Evolutionary conservation across 2,888 invertebrate genomes (phyloP).

Genomic region (Pseudococcus longispinus): DNA sequence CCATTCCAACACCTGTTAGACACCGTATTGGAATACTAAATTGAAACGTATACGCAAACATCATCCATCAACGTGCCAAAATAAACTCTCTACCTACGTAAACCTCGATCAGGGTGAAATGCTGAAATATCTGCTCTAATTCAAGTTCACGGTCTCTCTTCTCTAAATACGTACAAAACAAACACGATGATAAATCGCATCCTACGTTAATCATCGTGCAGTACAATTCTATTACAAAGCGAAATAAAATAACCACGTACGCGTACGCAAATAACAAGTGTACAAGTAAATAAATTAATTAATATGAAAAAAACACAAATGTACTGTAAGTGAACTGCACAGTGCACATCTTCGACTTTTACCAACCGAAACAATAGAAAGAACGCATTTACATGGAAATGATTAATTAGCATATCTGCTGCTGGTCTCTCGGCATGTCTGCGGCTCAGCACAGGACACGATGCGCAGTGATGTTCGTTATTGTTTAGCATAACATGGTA

Average conservation of each 20-base stretch:
- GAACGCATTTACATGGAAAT: conserved; percentile 24
- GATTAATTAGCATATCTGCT: conserved; percentile 14
- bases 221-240: background rate
- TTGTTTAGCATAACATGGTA: conserved; percentile 1
- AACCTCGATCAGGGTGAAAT: background rate
- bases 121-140: background rate
- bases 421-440: background rate
- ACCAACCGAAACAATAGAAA: background rate
- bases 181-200: conserved; percentile 1
- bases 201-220: conserved; percentile 4
- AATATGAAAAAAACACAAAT: background rate
- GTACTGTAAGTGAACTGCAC: background rate
- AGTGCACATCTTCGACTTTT: background rate
- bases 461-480: background rate
- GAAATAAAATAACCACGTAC: background rate
- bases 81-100: background rate
- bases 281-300: background rate
- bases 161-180: background rate
- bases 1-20: too few relatives aligned
- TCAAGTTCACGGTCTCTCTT: conserved; percentile 8
- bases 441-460: background rate
- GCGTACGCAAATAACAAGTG: background rate
- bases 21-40: too few relatives aligned
- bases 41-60: background rate
- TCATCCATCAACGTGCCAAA: background rate